phyloP scores from a whole-genome alignment of 2,888 invertebrate species.

The Melanargia galathea region DNA sequence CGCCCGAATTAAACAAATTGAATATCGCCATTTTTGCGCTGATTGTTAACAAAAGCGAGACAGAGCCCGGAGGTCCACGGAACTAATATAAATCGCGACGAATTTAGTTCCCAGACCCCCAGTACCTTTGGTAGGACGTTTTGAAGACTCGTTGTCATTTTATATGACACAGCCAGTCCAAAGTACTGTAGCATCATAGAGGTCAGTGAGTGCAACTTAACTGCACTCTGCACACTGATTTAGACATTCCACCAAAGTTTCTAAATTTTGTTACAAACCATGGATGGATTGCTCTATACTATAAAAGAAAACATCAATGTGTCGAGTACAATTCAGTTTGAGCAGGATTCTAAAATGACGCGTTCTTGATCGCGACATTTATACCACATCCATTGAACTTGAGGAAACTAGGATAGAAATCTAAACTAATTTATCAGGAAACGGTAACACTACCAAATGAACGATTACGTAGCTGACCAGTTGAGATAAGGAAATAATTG shows the following conservation, averaged over 20 bases:
- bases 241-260: constrained; percentile 1
- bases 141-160: no score
- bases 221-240: constrained; percentile 52
- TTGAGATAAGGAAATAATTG: constrained; percentile 79
- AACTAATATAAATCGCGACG: no score
- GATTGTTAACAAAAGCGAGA: no score
- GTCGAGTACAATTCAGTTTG: constrained; percentile 62
- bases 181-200: no score
- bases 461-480: constrained; percentile 58
- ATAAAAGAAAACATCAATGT: constrained; percentile 14
- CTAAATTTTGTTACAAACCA: background rate
- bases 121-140: no score
- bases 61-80: no score
- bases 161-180: no score
- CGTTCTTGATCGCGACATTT: constrained; percentile 75
- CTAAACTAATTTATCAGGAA: constrained; percentile 60
- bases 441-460: constrained; percentile 49
- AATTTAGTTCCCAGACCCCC: no score
- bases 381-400: constrained; percentile 75
- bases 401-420: constrained; percentile 68
- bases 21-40: no score
- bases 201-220: constrained; percentile 57
- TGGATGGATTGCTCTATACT: background rate
- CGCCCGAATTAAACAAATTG: no score
- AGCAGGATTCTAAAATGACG: constrained; percentile 72